Evolutionary conservation across 1,140 invertebrate genomes (phyloP), one percentile per base, ranked within the genome.

Genomic region (Drosophila quadrilineata): DNA sequence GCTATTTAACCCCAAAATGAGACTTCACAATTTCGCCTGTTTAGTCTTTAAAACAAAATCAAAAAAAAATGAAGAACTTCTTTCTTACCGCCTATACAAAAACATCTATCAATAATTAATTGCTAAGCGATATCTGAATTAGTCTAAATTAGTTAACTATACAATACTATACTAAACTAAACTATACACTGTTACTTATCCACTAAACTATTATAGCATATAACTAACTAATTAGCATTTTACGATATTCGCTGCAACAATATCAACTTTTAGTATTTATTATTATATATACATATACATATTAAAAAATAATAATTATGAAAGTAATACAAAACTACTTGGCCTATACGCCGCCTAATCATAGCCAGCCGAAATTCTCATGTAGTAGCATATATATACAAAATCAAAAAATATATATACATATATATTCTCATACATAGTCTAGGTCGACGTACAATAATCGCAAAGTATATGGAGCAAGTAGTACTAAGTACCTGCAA

Each of bases 401-500:
- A 16, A 16, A 52, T 26, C 24, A 26, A 33, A 22, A 50, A 35
- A 59, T 33, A 48, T 26, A 69, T 36, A 60, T 36, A 58, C 33
- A 50, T 31, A 71, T 31, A 40, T 43, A 38, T 26, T 26, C 12
- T 43, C 54, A 8, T 22, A 33, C 40, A 67, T 48, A 46, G 43
- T 28, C 19, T 72, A 77, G 69, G 77, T 84, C 77, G 74, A 84
- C 79, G 77, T 84, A 84, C 77, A 84, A 84, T 84, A 84, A 84
- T 85, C 79, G 70, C 73, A 84, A n/a, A 84, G 68, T 59, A 59
- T 75, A 76, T 73, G 77, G 77, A 84, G 65, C 73, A 84, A 84
- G 49, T 84, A 84, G 79, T 74, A 84, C 79, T 84, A 80, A 84
- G 79, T 84, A 84, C 79, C 79, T 84, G 79, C 73, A n/a, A n/a